These are phyloP conservation scores for Nematostella vectensis DNA, from an alignment of 92 coral and sea anemone species.

Conservation along the genomic window DNA sequence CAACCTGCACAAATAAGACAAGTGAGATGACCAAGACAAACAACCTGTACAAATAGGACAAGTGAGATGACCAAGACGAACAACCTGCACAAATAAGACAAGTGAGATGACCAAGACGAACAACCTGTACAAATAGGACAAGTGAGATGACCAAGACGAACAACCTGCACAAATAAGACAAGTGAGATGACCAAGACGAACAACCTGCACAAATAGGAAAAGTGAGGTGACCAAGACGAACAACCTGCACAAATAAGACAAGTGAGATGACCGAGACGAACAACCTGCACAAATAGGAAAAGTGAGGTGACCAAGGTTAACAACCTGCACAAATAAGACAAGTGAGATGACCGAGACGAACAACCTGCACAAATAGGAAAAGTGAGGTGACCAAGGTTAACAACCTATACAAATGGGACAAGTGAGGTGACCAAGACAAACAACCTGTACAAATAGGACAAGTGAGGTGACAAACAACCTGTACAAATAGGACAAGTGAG, in stretches of 20 bases:
- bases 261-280: conserved; percentile 92
- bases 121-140: conserved; percentile 39
- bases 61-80: too few relatives aligned
- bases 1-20: too few relatives aligned
- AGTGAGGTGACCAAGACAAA: conserved; percentile 92
- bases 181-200: conserved; percentile 93
- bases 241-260: too few relatives aligned
- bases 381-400: too few relatives aligned
- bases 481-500: background rate
- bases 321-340: too few relatives aligned
- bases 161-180: too few relatives aligned
- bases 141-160: too few relatives aligned
- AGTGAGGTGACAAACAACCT: conserved; percentile 60
- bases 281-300: conserved; percentile 39
- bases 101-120: conserved; percentile 93
- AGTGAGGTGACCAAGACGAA: too few relatives aligned
- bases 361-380: conserved; percentile 39
- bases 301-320: too few relatives aligned
- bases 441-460: conserved; percentile 39
- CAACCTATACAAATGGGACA: too few relatives aligned
- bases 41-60: conserved; percentile 39
- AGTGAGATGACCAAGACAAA: conserved; percentile 92
- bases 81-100: too few relatives aligned
- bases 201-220: conserved; percentile 39
- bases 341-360: conserved; percentile 92